These are phyloP conservation scores for Prunella strophiata DNA, from an alignment of 2,797 vertebrate genomes.

Conservation along the genomic window DNA sequence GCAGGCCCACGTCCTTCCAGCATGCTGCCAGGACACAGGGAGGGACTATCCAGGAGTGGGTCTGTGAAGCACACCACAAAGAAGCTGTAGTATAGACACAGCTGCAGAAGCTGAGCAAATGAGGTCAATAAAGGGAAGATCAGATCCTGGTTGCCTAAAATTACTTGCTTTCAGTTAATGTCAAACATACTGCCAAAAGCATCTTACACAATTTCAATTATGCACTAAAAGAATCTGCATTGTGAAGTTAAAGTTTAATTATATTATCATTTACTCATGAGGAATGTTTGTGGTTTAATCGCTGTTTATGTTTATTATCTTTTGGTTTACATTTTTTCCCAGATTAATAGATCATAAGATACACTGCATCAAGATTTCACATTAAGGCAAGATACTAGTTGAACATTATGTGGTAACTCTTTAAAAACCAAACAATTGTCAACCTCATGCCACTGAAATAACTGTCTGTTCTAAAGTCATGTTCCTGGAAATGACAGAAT, in stretches of 20 bases:
- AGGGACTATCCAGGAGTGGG: fast-evolving
- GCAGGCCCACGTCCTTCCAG: not conserved
- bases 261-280: slow-evolving; percentile 5
- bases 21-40: not conserved
- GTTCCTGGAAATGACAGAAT: not conserved
- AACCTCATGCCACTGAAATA: not conserved
- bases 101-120: not conserved
- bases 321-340: slow-evolving; percentile 59
- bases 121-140: slow-evolving; percentile 24
- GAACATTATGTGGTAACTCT: slow-evolving; percentile 27
- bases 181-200: slow-evolving; percentile 52
- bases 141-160: slow-evolving; percentile 34
- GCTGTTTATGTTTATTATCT: slow-evolving; percentile 61
- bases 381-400: slow-evolving; percentile 38
- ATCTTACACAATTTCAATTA: slow-evolving; percentile 54
- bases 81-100: not conserved
- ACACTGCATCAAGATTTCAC: not conserved
- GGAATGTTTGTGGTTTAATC: slow-evolving; percentile 46
- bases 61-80: not conserved
- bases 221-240: slow-evolving; percentile 18
- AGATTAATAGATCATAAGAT: slow-evolving; percentile 53
- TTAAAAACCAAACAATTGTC: slow-evolving; percentile 42
- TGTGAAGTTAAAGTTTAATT: slow-evolving; percentile 63
- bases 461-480: not conserved
- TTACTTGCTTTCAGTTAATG: slow-evolving; percentile 32